A percentile compares a stretch with the other conserved stretches of the same genome.
Evolutionary conservation across 1,140 invertebrate genomes (phyloP).

Genomic region (Reticulitermes speratus): DNA sequence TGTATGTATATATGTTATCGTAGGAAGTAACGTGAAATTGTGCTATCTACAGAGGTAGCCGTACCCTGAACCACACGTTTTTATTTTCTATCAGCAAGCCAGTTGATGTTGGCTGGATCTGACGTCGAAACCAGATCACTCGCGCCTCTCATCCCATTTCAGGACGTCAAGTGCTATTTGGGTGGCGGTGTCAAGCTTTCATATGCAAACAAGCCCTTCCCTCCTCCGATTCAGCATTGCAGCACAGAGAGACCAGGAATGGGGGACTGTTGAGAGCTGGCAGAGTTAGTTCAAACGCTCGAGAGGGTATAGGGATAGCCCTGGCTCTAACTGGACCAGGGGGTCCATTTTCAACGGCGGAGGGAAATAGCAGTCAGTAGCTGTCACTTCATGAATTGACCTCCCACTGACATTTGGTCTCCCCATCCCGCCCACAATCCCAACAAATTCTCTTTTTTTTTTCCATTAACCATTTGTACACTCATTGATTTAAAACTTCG

Average conservation of each 20-base stretch:
- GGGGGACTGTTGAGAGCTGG: not conserved
- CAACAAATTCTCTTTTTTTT: not conserved
- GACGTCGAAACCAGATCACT: slow-evolving; percentile 28
- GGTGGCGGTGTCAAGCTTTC: slow-evolving; percentile 28
- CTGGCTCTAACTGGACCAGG: not conserved
- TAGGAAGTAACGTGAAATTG: not conserved
- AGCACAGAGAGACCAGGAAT: not conserved
- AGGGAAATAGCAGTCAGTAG: not conserved
- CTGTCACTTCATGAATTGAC: slow-evolving; percentile 11
- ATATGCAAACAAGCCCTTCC: slow-evolving; percentile 27
- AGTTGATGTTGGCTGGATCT: slow-evolving; percentile 27
- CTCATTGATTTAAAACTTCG: not conserved
- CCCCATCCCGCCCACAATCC: not conserved
- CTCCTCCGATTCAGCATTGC: not conserved
- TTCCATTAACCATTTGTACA: not conserved
- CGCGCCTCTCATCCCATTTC: not conserved
- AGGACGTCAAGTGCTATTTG: slow-evolving; percentile 29
- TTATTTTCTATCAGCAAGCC: slow-evolving; percentile 1
- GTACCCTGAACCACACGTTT: not conserved
- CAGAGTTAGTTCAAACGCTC: slow-evolving; percentile 10
- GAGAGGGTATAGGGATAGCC: not conserved
- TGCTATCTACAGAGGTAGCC: not conserved
- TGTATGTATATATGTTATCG: not conserved
- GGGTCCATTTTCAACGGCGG: not conserved
- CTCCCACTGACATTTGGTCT: slow-evolving; percentile 8